Conservation (phyloP, 2,113 vertebrate species). For the Corvus moneduloides region DNA sequence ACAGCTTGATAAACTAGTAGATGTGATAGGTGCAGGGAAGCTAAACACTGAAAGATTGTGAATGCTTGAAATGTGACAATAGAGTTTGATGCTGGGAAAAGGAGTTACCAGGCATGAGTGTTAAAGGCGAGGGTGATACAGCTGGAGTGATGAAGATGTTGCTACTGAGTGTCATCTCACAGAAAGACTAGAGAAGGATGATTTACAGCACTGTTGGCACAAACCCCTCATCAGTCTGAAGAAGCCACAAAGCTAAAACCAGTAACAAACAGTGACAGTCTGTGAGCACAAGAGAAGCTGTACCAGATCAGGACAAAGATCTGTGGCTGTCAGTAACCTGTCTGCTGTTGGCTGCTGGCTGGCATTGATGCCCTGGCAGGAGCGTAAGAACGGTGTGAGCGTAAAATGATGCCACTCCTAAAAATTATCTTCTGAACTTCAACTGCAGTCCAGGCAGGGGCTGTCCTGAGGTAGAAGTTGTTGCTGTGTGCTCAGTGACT, state of each 20-base stretch:
- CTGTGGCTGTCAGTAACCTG: background rate
- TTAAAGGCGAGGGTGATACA: background rate
- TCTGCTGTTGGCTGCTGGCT: background rate
- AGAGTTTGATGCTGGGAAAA: constrained; percentile 1
- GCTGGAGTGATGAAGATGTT: constrained; percentile 28
- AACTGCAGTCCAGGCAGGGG: background rate
- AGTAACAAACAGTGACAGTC: background rate
- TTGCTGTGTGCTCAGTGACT: background rate
- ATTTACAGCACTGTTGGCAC: background rate
- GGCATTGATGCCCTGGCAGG: background rate
- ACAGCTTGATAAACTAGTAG: constrained; percentile 49
- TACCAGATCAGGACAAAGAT: background rate
- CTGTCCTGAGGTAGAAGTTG: background rate
- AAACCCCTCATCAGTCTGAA: background rate
- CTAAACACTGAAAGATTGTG: constrained; percentile 29
- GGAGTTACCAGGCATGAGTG: background rate
- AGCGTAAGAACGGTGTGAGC: background rate
- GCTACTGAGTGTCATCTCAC: background rate
- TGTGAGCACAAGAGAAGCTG: background rate
- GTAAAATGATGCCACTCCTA: background rate
- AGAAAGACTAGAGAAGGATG: background rate
- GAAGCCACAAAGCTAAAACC: background rate
- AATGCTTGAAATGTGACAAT: background rate
- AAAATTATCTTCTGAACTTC: background rate
- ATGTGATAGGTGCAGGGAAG: constrained; percentile 48